Conservation (phyloP, 2,113 vertebrate species). For the Ceuthmochares aereus region DNA sequence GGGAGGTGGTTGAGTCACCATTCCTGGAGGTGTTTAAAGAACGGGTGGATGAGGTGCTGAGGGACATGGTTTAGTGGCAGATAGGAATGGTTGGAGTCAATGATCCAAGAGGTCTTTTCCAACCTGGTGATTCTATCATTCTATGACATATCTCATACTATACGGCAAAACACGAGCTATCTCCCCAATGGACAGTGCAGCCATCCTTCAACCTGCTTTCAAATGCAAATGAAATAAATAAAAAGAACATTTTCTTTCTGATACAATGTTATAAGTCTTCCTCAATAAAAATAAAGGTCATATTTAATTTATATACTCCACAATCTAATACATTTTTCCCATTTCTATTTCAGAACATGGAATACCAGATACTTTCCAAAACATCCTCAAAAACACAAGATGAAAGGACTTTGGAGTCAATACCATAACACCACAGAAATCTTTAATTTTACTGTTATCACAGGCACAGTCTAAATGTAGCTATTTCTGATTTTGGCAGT, state of each 20-base stretch:
- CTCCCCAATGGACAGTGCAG: neutral
- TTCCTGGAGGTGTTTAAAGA: too few relatives aligned
- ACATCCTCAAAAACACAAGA: neutral
- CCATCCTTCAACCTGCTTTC: neutral
- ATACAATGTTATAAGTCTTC: neutral
- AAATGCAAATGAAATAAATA: neutral
- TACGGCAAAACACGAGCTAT: neutral
- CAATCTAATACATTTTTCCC: neutral
- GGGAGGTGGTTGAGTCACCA: too few relatives aligned
- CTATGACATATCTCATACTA: neutral
- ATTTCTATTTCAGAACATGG: neutral
- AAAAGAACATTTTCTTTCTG: neutral
- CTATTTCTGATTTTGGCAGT: slow-evolving; percentile 27
- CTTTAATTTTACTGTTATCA: slow-evolving; percentile 2
- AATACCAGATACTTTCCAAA: slow-evolving; percentile 24
- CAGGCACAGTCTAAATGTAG: slow-evolving; percentile 25
- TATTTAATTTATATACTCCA: neutral
- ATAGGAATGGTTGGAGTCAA: too few relatives aligned
- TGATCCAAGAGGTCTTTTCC: too few relatives aligned
- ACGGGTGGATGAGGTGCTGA: too few relatives aligned
- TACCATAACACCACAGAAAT: neutral
- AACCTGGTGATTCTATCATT: too few relatives aligned
- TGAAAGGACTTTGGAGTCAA: slow-evolving; percentile 13
- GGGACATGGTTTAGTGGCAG: too few relatives aligned
- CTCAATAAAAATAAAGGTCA: neutral